These are phyloP conservation scores for Rhizoglyphus robini DNA, from an alignment of 1,140 invertebrate genomes.

Conservation along the genomic window DNA sequence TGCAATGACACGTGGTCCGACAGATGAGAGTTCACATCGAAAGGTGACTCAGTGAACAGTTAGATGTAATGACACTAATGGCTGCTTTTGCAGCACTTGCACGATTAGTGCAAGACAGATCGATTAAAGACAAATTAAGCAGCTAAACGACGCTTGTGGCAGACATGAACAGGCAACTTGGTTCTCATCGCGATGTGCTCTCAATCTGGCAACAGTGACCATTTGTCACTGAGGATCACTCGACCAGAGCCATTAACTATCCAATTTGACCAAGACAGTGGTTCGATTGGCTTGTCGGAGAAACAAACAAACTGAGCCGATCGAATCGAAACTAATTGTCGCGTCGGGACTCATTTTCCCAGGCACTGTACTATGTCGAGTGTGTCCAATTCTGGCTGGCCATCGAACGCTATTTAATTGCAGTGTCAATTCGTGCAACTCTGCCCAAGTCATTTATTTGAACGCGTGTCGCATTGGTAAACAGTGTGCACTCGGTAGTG, in stretches of 20 bases:
- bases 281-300: too few species aligned
- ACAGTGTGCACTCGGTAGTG: too few species aligned
- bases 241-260: neutral
- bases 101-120: neutral
- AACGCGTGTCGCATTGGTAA: too few species aligned
- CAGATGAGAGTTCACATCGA: too few species aligned
- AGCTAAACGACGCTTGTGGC: neutral
- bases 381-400: neutral
- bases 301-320: neutral
- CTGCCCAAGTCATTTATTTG: too few species aligned
- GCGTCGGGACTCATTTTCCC: neutral
- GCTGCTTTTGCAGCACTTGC: too few species aligned
- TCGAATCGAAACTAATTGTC: constrained; percentile 4
- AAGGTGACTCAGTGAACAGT: too few species aligned
- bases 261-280: neutral
- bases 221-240: neutral
- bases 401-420: too few species aligned
- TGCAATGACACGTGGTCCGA: too few species aligned
- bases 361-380: neutral
- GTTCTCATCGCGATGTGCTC: neutral
- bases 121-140: neutral
- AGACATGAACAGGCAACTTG: neutral
- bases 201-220: neutral
- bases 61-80: too few species aligned
- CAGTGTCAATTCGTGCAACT: neutral